Percentiles rank a stretch among this genome's conserved stretches.
phyloP scores from a whole-genome alignment of 2,113 vertebrate genomes.

The Pygoscelis antarcticus region DNA sequence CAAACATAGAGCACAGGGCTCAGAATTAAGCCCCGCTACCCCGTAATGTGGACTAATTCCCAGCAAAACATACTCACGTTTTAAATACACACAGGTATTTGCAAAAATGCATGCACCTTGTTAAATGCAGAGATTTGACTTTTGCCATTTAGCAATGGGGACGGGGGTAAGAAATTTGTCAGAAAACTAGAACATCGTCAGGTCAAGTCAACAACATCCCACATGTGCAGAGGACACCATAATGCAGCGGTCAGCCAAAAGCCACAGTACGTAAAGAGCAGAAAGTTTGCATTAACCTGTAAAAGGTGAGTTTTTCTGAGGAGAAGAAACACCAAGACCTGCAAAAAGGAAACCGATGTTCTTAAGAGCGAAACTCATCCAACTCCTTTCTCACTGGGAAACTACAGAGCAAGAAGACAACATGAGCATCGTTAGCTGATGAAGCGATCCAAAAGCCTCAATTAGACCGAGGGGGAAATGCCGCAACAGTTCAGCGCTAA shows the following conservation, averaged over 20 bases:
- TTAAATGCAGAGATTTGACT: background rate
- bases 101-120: background rate
- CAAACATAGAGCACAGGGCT: background rate
- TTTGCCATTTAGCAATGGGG: background rate
- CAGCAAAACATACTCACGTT: rapidly evolving
- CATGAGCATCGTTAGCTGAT: background rate
- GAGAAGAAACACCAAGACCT: background rate
- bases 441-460: slow-evolving; percentile 1
- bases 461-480: background rate
- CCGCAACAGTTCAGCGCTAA: slow-evolving; percentile 23
- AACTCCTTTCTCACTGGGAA: background rate
- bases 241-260: background rate
- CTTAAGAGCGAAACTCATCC: background rate
- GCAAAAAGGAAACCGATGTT: background rate
- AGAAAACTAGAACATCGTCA: background rate
- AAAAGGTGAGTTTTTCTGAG: background rate
- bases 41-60: background rate
- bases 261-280: rapidly evolving
- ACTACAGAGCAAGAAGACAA: background rate
- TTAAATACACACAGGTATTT: background rate
- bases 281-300: background rate
- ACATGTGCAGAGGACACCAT: background rate
- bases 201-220: background rate
- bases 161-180: background rate
- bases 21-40: background rate